Evolutionary conservation across 2,888 invertebrate genomes (phyloP).

Genomic region (Sphecodes monilicornis): DNA sequence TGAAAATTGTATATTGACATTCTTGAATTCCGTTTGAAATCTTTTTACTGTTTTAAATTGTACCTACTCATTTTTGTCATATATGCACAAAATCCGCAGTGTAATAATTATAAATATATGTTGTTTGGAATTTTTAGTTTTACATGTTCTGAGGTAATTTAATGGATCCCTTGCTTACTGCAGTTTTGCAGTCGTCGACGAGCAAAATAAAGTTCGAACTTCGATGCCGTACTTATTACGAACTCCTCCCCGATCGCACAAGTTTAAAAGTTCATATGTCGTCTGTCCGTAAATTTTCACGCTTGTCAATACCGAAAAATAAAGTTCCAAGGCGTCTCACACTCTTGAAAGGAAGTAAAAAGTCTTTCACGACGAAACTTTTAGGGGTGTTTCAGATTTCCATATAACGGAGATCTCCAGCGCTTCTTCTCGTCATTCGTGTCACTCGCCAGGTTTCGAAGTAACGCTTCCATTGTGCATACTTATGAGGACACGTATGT

Average conservation of each 20-base stretch:
- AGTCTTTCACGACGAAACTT: constrained; percentile 14
- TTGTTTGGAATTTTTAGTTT: neutral
- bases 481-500: neutral
- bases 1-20: no score
- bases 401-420: constrained; percentile 8
- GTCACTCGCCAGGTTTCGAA: neutral
- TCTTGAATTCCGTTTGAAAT: no score
- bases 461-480: constrained; percentile 3
- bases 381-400: constrained; percentile 16
- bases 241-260: neutral
- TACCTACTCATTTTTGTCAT: no score
- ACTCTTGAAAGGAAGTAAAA: neutral
- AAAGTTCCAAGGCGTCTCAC: constrained; percentile 14
- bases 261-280: constrained; percentile 2
- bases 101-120: neutral
- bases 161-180: neutral
- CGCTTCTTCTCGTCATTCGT: neutral
- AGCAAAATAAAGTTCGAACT: neutral
- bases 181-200: neutral
- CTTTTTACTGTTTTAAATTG: no score
- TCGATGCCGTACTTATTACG: neutral
- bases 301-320: constrained; percentile 12
- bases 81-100: neutral
- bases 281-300: constrained; percentile 13
- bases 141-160: neutral